Conservation (phyloP, 2,888 invertebrate genomes). For the Lysandra coridon region DNA sequence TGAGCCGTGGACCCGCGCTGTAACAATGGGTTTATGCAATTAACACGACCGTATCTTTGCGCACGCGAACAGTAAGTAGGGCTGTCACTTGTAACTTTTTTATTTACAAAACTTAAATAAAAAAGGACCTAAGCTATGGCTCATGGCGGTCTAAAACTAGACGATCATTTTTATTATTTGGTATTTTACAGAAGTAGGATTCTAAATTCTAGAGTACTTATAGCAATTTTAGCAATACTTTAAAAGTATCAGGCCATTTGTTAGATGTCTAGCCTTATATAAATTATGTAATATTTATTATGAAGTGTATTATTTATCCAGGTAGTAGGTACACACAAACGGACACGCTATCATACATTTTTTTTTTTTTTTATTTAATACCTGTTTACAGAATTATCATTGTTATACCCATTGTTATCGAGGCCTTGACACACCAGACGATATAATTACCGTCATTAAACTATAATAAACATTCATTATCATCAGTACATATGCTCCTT, state of each 20-base stretch:
- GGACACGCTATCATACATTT: constrained; percentile 15
- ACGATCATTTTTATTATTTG: too few species aligned
- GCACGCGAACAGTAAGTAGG: constrained; percentile 31
- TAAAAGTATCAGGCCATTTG: too few species aligned
- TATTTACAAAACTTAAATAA: too few species aligned
- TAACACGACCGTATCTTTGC: constrained; percentile 33
- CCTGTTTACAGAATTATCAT: constrained; percentile 2
- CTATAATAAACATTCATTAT: constrained; percentile 1
- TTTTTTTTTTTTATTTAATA: too few species aligned
- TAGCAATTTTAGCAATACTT: too few species aligned
- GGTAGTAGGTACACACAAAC: background rate
- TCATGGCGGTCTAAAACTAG: too few species aligned
- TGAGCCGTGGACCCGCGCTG: constrained; percentile 33
- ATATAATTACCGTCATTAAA: constrained; percentile 12
- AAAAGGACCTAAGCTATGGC: too few species aligned
- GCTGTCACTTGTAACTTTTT: background rate
- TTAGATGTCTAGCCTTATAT: too few species aligned
- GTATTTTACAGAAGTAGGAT: too few species aligned
- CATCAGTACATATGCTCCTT: background rate
- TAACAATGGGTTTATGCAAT: constrained; percentile 36
- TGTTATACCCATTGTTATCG: background rate
- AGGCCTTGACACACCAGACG: constrained; percentile 17
- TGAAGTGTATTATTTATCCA: background rate
- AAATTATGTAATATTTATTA: too few species aligned
- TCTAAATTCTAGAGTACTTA: too few species aligned